phyloP scores from a whole-genome alignment of 2,113 vertebrate genomes.

The Coryphaenoides rupestris region DNA sequence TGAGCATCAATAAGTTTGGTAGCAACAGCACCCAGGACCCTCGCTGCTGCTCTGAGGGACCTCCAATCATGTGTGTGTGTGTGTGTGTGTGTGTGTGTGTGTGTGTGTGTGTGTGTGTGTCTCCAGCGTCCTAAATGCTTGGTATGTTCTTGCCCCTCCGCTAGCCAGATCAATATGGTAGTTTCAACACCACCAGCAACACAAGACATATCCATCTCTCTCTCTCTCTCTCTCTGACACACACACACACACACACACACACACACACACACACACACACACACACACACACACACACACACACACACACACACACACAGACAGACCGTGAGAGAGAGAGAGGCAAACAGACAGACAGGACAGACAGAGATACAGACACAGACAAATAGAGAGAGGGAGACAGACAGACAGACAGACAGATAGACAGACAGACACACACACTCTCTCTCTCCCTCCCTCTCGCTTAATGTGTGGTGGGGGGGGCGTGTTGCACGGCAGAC shows the following conservation, averaged over 20 bases:
- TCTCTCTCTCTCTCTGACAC: constrained; percentile 1
- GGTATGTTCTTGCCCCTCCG: constrained; percentile 18
- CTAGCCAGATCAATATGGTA: constrained; percentile 26
- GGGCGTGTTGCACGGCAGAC: too few relatives aligned
- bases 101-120: constrained; percentile 10
- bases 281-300: constrained; percentile 19
- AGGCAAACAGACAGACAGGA: too few relatives aligned
- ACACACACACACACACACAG: background rate
- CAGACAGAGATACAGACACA: too few relatives aligned
- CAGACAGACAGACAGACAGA: too few relatives aligned
- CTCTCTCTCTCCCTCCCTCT: too few relatives aligned
- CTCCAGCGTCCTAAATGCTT: constrained; percentile 14
- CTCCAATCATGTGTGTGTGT: too few relatives aligned
- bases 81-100: too few relatives aligned
- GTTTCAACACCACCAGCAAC: constrained; percentile 43
- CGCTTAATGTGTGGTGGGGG: too few relatives aligned
- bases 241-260: constrained; percentile 11
- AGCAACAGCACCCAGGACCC: background rate
- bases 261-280: constrained; percentile 14
- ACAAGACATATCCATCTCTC: constrained; percentile 32
- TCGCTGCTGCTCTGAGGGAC: background rate
- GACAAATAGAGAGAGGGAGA: too few relatives aligned
- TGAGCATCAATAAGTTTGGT: constrained; percentile 31
- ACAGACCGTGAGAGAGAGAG: too few relatives aligned
- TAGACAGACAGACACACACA: too few relatives aligned